Base-by-base conservation (phyloP, 2,113 vertebrate species). In the Rhea pennata region DNA sequence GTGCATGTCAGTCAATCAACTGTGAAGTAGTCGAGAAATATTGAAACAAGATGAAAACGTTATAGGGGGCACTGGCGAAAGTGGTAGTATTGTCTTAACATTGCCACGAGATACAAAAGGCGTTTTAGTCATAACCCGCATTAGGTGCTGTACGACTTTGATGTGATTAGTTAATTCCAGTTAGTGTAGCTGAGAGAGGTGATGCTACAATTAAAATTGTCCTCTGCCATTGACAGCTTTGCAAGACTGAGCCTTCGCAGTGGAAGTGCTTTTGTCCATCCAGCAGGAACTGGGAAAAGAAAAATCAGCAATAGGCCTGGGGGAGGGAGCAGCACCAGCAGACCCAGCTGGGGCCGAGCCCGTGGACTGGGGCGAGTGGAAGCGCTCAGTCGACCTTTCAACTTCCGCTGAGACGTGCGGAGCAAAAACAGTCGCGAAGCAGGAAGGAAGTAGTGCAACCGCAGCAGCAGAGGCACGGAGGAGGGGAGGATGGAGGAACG, bases 281-380 rank as follows among this genome's bases (percentile, higher is more conserved):
- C 92, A 97, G 96, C 94, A 94, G 93, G 87, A 98, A 98, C 84
- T 84, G 64, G 95, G 96, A 97, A 95, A 91, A 90, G 85, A 95
- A 90, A 81, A 92, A 94, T 72, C 92, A 96, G 83, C 90, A 94
- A 9, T 26, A 87, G 96, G 89, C 96, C 75, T 94, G 78, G 84
- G 96, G 93, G 67, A 88, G 51, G 93, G 84, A 91, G 3, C 27
- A 21, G 29, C 82, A 67, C 6, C 87, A 95, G 73, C 56, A 88
- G 87, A 64, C 67, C 72, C 88, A 87, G 78, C 72, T 82, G 90
- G 88, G 93, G 80, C 40, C 81, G 51, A 67, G 81, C 88, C 92
- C 2, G 61, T 72, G 73, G 33, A 13, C 88, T 15, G 65, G 21
- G 24, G 84, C 53, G 15, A 10, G 9, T 91, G 36, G 74, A 88